Evolutionary conservation across 2,113 vertebrate genomes (phyloP).

Genomic region (Crotalus horridus): DNA sequence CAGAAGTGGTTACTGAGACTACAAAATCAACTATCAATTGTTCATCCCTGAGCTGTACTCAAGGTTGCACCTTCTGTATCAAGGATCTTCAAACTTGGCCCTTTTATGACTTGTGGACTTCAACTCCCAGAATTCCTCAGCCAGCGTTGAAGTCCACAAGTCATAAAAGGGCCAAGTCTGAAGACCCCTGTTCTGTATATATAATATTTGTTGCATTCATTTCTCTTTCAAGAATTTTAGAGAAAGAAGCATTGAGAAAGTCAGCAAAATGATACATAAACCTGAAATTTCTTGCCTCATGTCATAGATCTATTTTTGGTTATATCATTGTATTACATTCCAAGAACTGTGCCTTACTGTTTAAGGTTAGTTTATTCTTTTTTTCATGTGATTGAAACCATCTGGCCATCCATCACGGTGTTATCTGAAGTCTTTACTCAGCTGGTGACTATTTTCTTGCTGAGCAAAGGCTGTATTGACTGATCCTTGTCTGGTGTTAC

Average conservation of each 20-base stretch:
- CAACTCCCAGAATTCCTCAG: too few relatives aligned
- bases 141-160: too few relatives aligned
- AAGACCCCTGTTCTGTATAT: not conserved
- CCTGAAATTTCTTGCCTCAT: not conserved
- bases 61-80: not conserved
- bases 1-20: not conserved
- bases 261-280: not conserved
- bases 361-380: conserved; percentile 21
- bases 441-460: conserved; percentile 52
- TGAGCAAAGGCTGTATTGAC: conserved; percentile 29
- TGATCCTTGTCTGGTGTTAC: conserved; percentile 27
- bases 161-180: too few relatives aligned
- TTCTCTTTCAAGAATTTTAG: not conserved
- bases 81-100: too few relatives aligned
- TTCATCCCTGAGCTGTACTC: not conserved
- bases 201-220: not conserved
- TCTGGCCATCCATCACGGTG: conserved; percentile 50
- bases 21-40: not conserved
- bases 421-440: conserved; percentile 53
- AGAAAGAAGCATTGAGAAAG: not conserved
- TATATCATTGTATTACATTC: conserved; percentile 19
- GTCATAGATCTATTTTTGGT: not conserved
- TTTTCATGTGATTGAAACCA: conserved; percentile 34
- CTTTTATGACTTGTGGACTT: too few relatives aligned
- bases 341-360: conserved; percentile 30